Evolutionary conservation across 2,113 vertebrate species (phyloP).

Genomic region (Nanger granti): DNA sequence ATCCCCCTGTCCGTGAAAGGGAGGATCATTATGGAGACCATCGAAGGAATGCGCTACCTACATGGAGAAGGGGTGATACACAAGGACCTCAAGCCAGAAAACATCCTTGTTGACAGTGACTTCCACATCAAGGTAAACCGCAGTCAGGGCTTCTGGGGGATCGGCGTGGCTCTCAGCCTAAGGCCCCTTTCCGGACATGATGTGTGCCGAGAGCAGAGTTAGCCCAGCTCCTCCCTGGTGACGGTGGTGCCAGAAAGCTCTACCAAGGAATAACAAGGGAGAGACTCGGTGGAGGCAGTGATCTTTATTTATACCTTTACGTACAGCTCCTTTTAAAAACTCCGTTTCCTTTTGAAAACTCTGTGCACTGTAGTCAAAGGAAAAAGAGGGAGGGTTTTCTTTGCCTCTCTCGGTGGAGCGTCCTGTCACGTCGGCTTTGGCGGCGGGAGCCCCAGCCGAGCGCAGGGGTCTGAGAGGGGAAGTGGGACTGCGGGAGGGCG

Average conservation of each 20-base stretch:
- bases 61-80: slow-evolving; percentile 86
- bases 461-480: not conserved
- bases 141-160: not conserved
- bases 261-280: not conserved
- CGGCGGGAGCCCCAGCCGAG: not conserved
- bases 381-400: not conserved
- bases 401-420: too few species aligned
- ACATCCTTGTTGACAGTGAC: slow-evolving; percentile 90
- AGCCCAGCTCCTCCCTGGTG: not conserved
- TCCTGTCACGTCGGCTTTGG: not conserved
- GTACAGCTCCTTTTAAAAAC: not conserved
- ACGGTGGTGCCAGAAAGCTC: not conserved
- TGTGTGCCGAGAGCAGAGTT: not conserved
- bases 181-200: not conserved
- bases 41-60: slow-evolving; percentile 94
- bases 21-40: slow-evolving; percentile 88
- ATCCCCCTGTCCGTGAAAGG: slow-evolving; percentile 89
- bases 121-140: slow-evolving; percentile 94
- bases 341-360: not conserved
- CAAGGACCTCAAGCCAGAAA: slow-evolving; percentile 97
- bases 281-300: not conserved
- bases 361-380: not conserved
- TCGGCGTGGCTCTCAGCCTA: not conserved
- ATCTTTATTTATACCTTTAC: not conserved
- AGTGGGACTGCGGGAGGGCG: accelerated